Evolutionary conservation across 2,113 vertebrate species (phyloP), one percentile per base, ranked within the genome.

Genomic region (Irena cyanogastra): DNA sequence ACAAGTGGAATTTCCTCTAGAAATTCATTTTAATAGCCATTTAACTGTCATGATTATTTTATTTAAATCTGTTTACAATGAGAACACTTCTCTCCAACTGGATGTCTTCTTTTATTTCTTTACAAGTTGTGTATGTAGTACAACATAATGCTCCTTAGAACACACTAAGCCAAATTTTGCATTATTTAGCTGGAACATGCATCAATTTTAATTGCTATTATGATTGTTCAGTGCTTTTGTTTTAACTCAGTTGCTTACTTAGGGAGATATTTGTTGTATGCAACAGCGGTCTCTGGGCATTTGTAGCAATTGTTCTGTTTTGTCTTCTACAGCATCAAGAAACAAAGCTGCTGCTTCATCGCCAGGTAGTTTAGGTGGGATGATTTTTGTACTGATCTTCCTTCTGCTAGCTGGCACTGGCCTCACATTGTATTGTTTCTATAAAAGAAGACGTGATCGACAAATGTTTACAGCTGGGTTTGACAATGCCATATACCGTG

Each of bases 401-500:
- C 85, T 99, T 22, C 97, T 99, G 39, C 63, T 99, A 1, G 75
- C 94, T 9, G 90, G 98, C 23, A 94, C 72, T 16, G 98, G 98
- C 42, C 93, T 99, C 1, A 97, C 95, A 2, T 71, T 94, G 16
- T 99, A 98, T 94, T 97, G 98, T 83, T 96, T 99, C 68, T 98
- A 98, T 33, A 99, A 98, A 96, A 98, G 96, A 83, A 98, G 98
- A 86, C 97, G 63, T 5, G 87, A 83, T n/a, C 94, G 8, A 42
- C 65, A 90, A 59, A 94, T 91, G 41, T 87, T 94, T 82, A 97
- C 98, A 53, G 54, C 59, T 57, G 98, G 97, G 23, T 99, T 99
- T 90, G 98, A 98, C 92, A 99, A 99, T 93, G 98, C 98, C 35
- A 97, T 99, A 54, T 99, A 99, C 95, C 97, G 98, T 64, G 98